Evolutionary conservation across 1,140 invertebrate genomes (phyloP), one percentile per base, ranked within the genome.

Genomic region (Dendroctonus valens): DNA sequence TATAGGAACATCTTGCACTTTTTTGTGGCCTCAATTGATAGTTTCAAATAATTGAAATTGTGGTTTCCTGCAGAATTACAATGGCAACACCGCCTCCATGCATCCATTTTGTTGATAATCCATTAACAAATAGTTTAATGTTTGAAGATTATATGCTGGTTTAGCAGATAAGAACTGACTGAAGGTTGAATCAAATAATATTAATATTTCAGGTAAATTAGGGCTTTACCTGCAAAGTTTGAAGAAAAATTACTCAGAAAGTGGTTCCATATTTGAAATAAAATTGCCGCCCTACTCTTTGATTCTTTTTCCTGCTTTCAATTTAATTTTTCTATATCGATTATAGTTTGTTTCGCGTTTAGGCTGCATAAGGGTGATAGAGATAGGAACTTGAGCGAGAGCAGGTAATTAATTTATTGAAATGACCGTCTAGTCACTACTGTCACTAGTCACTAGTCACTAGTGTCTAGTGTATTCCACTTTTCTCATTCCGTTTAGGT

Each of bases 21-120:
- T n/a, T n/a, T n/a, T n/a, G n/a, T n/a, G n/a, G n/a, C n/a, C n/a
- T n/a, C n/a, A n/a, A n/a, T n/a, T n/a, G n/a, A n/a, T n/a, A n/a
- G n/a, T n/a, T n/a, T n/a, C n/a, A n/a, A n/a, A n/a, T n/a, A n/a
- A n/a, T n/a, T n/a, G n/a, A n/a, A n/a, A n/a, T n/a, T n/a, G n/a
- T n/a, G n/a, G n/a, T n/a, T n/a, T n/a, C n/a, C n/a, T n/a, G n/a
- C n/a, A n/a, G n/a, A n/a, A n/a, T n/a, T n/a, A n/a, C n/a, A n/a
- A n/a, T n/a, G n/a, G n/a, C n/a, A n/a, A n/a, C n/a, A n/a, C n/a
- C n/a, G n/a, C n/a, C n/a, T n/a, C n/a, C n/a, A n/a, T n/a, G 61
- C 41, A 15, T 50, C 61, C 61, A 63, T 63, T 63, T 63, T 63
- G 61, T 54, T 63, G 51, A 52, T 63, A 63, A 54, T 39, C n/a